Base-by-base conservation (phyloP, 2,888 invertebrate species). In the Andrena bucephala region DNA sequence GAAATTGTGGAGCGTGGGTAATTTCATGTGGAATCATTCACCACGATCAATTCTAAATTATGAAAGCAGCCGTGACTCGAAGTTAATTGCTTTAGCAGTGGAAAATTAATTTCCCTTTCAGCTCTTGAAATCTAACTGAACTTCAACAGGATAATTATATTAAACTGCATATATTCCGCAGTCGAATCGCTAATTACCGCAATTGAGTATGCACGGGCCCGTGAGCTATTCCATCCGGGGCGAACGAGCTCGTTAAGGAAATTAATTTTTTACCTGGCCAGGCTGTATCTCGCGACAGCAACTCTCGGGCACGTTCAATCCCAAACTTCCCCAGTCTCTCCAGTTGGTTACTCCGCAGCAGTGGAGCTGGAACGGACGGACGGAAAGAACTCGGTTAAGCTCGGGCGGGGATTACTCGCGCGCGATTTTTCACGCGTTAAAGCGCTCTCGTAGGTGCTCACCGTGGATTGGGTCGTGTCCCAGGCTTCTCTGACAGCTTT, bases 301-400 rank as follows among this genome's bases (percentile, higher is more conserved):
- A 69, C 97, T 97, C 86, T 96, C 95, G 0, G 98, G 98, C 68
- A 97, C 95, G n/a, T 67, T 72, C 16, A 90, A 85, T 16, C 91
- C 90, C 68, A 95, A 95, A 33, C 95, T 96, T 87, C 95, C 94
- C 98, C 98, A 98, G 93, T 98, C 97, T 85, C 95, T 95, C 93
- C 96, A 97, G 84, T 96, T 96, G 77, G 95, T 95, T 24, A 98
- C 97, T 16, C 98, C 98, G 91, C 98, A 98, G 94, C 98, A 98
- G 91, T 97, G 96, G 67, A 98, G 94, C 94, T 97, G 95, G 42
- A 94, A 94, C 50, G 66, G 82, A 59, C 2, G 2, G 3, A 20
- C 29, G 27, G 69, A 16, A 1, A 4, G 24, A 24, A 24, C 10
- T 75, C 29, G 59, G 33, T 31, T 20, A 16, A 13, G 63, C 10